Evolutionary conservation across 1,140 invertebrate genomes (phyloP), one percentile per base, ranked within the genome.

Genomic region (Drosophila sucinea): DNA sequence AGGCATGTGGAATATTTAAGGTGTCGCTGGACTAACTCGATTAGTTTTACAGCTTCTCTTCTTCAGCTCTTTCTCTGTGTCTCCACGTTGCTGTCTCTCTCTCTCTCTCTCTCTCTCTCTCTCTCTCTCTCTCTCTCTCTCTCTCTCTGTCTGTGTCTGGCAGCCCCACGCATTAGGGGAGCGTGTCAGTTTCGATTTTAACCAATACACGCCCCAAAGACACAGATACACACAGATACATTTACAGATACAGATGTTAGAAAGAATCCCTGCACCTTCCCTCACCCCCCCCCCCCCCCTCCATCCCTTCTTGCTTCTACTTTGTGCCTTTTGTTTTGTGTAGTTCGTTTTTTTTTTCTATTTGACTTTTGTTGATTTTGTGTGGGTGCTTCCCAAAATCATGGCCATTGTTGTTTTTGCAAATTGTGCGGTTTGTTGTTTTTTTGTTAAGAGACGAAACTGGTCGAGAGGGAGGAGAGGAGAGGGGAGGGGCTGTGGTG

Each of bases 341-440:
- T 60, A 58, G 27, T 60, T 65, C 38, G 60, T 27, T 40, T 51
- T 57, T 60, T 81, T 62, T 60, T 60, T 33, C 69, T 64, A 54
- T 77, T 77, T 58, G 51, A 44, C 58, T 66, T 51, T 60, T 67
- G 58, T 74, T 71, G 33, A 70, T 38, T 71, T 65, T 67, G 56
- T 70, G 60, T 64, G 66, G 60, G 73, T 60, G 61, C 54, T 57
- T 63, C 65, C 55, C 63, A 73, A 77, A 79, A 79, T 79, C 77
- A 77, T 79, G 73, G 64, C 78, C 80, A 72, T 78, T 89, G 84
- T 87, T 87, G 84, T 78, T 87, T 64, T 82, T 89, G 84, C 84
- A 89, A 87, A 87, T 87, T 87, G 78, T 85, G 84, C 85, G 85
- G 84, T 90, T 77, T 80, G 79, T 73, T 86, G 75, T 71, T 83